Conservation (phyloP, 2,888 invertebrate genomes). For the Dicyrtomina minuta region DNA sequence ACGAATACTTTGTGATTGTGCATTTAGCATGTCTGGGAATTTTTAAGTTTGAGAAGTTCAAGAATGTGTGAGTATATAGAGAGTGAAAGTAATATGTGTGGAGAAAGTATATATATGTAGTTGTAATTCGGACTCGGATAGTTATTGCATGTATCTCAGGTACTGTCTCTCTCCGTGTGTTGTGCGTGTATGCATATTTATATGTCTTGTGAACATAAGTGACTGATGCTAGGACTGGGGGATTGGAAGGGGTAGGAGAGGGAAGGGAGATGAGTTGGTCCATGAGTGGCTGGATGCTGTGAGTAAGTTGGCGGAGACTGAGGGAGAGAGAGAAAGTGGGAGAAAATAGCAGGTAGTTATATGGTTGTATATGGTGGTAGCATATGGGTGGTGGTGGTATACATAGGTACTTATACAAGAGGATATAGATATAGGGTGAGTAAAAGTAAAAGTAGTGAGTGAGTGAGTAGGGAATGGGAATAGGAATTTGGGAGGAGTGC, state of each 20-base stretch:
- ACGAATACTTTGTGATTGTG: too few relatives aligned
- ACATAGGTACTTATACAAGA: slow-evolving; percentile 1
- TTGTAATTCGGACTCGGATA: too few relatives aligned
- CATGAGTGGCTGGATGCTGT: neutral
- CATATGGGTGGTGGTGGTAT: slow-evolving; percentile 34
- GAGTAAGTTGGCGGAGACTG: slow-evolving; percentile 13
- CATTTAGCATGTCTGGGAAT: too few relatives aligned
- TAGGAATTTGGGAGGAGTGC: slow-evolving; percentile 13
- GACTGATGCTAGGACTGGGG: too few relatives aligned
- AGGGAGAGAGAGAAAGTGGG: slow-evolving; percentile 24
- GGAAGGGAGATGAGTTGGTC: neutral
- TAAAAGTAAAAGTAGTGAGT: slow-evolving; percentile 29
- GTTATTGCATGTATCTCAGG: too few relatives aligned
- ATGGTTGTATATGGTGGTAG: slow-evolving; percentile 29
- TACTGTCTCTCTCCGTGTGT: too few relatives aligned
- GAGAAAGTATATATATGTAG: too few relatives aligned
- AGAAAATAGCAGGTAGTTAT: slow-evolving; percentile 10
- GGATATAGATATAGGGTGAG: slow-evolving; percentile 25
- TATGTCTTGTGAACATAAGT: too few relatives aligned
- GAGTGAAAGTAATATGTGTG: too few relatives aligned
- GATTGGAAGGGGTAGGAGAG: neutral
- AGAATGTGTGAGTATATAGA: too few relatives aligned
- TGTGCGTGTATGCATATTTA: too few relatives aligned
- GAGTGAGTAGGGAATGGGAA: neutral
- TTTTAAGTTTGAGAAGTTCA: too few relatives aligned